Base-by-base conservation (phyloP, 2,888 invertebrate genomes). In the Ormyrus thymus region DNA sequence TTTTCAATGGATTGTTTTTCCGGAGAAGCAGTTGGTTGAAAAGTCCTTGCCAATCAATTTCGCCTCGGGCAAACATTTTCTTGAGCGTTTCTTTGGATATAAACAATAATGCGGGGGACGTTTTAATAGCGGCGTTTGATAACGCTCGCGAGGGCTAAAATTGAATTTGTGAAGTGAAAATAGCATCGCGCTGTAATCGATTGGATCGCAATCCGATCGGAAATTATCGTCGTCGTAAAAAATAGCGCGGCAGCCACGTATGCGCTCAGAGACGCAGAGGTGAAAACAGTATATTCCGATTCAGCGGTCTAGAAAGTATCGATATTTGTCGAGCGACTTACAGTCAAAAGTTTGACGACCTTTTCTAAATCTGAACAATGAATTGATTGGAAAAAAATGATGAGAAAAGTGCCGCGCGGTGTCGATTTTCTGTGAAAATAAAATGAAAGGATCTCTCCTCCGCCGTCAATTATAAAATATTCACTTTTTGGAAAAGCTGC, bases 211-310 rank as follows among this genome's bases (percentile, higher is more conserved):
- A 64, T 64, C 45, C 64, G 15, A 10, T 72, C 55, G 72, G 62
- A 72, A 72, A 72, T 72, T 62, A 72, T 53, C 61, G 62, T 62
- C 29, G 51, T 29, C 61, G 51, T 61, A 51, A 71, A 71, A 61
- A 71, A 59, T 50, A 58, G 43, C 4, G 29, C n/a, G 10, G 51
- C 50, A n/a, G 59, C 46, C n/a, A 53, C 58, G n/a, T 48, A n/a
- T 50, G n/a, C 9, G 51, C 51, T 59, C 58, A 3, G 29, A 3
- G 43, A 50, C 51, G 61, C 8, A 6, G 51, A 61, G 71, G 59
- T 71, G 51, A 61, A 61, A 71, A 61, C 58, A 51, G 59, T 48
- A 72, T 48, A 62, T 72, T 61, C 62, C 71, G 45, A 51, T 5
- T 53, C 71, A 59, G 53, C 53, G 71, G 53, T 62, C 53, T 13